Percentiles rank a stretch among this genome's conserved stretches.
Evolutionary conservation across 2,888 invertebrate genomes (phyloP).

Genomic region (Magallana nippona): DNA sequence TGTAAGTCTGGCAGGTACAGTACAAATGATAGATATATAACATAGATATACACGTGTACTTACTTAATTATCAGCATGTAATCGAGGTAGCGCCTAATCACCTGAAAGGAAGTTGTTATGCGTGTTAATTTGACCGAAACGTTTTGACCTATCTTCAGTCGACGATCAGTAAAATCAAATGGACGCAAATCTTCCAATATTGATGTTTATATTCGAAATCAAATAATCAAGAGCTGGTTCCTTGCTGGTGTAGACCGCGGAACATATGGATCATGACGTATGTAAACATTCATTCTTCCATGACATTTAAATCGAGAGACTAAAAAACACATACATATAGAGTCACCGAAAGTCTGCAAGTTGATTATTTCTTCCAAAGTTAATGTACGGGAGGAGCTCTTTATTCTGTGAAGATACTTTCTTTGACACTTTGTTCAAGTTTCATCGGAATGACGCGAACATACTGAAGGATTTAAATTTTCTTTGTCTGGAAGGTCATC

Average conservation of each 20-base stretch:
- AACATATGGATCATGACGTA: not conserved
- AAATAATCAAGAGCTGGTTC: not conserved
- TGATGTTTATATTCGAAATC: constrained; percentile 19
- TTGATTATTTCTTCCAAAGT: no score
- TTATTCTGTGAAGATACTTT: not conserved
- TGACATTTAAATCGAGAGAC: not conserved
- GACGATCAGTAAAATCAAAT: not conserved
- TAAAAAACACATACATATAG: not conserved
- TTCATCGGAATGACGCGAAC: no score
- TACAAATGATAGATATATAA: no score
- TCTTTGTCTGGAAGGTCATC: no score
- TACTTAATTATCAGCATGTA: not conserved
- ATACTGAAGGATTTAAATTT: no score
- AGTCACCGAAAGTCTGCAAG: no score
- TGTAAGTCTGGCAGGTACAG: no score
- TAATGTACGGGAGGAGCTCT: no score
- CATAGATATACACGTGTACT: not conserved
- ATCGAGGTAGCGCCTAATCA: not conserved
- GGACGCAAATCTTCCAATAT: constrained; percentile 5
- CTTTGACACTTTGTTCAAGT: not conserved
- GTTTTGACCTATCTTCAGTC: not conserved
- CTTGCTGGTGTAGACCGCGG: not conserved
- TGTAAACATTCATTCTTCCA: constrained; percentile 10
- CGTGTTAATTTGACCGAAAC: not conserved
- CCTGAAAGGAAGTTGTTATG: not conserved